phyloP scores from a whole-genome alignment of 2,888 invertebrate species.

The Dexiosoma caninum region DNA sequence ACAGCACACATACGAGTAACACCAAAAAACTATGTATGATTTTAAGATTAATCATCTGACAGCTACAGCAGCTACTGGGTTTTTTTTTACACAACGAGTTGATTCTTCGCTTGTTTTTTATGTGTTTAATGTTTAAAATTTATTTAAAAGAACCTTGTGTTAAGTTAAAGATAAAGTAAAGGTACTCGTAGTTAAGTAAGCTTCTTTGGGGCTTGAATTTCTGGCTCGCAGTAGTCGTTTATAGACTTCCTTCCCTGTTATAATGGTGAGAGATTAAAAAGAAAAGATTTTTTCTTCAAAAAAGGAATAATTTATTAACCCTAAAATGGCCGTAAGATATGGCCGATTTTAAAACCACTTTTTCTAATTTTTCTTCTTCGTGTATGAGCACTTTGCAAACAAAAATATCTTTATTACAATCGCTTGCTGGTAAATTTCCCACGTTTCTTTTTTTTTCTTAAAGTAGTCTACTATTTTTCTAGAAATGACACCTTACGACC shows the following conservation, averaged over 20 bases:
- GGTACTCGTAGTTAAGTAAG: conserved; percentile 13
- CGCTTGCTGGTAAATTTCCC: too few species aligned
- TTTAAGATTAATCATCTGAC: conserved; percentile 64
- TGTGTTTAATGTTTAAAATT: conserved; percentile 20
- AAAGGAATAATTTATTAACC: conserved; percentile 17
- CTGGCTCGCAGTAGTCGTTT: not conserved
- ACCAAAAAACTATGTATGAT: conserved; percentile 57
- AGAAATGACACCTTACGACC: not conserved
- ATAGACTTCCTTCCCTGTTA: not conserved
- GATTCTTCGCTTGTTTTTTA: not conserved
- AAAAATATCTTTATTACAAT: too few species aligned
- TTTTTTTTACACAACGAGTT: conserved; percentile 30
- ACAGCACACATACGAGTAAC: too few species aligned
- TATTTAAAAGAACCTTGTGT: conserved; percentile 12
- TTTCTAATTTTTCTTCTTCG: too few species aligned
- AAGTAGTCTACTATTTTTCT: not conserved
- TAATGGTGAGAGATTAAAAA: conserved; percentile 9
- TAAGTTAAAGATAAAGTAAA: conserved; percentile 8
- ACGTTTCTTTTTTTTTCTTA: not conserved
- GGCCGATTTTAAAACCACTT: too few species aligned
- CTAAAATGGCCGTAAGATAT: not conserved
- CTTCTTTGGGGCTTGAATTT: not conserved
- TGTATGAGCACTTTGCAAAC: too few species aligned
- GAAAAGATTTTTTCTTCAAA: not conserved
- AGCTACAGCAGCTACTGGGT: conserved; percentile 61